A percentile compares a stretch with the other conserved stretches of the same genome.
phyloP scores from a whole-genome alignment of 2,888 invertebrate species.

The Calameuta pallipes region DNA sequence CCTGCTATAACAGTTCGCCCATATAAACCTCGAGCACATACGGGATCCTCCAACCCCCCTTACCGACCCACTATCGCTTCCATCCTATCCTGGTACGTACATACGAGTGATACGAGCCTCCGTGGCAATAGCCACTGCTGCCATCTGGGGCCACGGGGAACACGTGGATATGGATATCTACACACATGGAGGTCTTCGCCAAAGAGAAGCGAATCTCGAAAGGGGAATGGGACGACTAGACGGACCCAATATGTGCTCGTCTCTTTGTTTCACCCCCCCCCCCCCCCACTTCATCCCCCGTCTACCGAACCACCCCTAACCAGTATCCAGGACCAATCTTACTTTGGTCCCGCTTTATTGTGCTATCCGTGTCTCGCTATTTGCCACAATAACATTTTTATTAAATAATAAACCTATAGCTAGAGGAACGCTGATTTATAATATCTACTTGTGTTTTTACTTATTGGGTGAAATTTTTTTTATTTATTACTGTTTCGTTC shows the following conservation, averaged over 20 bases:
- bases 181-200: slow-evolving; percentile 22
- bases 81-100: background rate
- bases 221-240: slow-evolving; percentile 24
- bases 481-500: background rate
- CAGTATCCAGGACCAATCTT: slow-evolving; percentile 18
- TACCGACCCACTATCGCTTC: background rate
- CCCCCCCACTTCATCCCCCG: slow-evolving; percentile 12
- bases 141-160: slow-evolving; percentile 47
- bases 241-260: slow-evolving; percentile 47
- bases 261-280: slow-evolving; percentile 37
- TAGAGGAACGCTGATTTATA: background rate
- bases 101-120: slow-evolving; percentile 2
- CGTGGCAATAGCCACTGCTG: slow-evolving; percentile 36
- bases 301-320: slow-evolving; percentile 31
- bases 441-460: background rate
- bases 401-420: slow-evolving; percentile 48
- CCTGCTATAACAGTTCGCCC: slow-evolving; percentile 3
- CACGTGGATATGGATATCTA: slow-evolving; percentile 36
- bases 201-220: slow-evolving; percentile 14
- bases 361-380: slow-evolving; percentile 33
- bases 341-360: slow-evolving; percentile 40
- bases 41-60: background rate
- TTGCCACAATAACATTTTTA: slow-evolving; percentile 53
- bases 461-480: background rate
- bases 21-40: slow-evolving; percentile 2